A percentile compares a stretch with the other conserved stretches of the same genome.
phyloP scores from a whole-genome alignment of 2,113 vertebrate species.

The Clinocottus analis region DNA sequence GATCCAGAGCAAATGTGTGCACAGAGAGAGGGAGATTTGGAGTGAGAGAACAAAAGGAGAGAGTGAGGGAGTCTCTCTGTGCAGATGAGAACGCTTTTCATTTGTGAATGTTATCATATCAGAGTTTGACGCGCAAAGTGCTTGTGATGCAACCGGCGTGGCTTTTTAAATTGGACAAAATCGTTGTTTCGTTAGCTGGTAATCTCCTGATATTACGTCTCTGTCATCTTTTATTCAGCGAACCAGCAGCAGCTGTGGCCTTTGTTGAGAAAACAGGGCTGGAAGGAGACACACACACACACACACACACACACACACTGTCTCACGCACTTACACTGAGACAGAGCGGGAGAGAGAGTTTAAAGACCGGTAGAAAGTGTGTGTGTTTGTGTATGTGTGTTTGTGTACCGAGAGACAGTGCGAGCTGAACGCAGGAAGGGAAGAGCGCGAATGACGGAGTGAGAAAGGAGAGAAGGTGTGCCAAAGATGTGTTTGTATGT shows the following conservation, averaged over 20 bases:
- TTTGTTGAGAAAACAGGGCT: slow-evolving; percentile 68
- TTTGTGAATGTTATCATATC: slow-evolving; percentile 60
- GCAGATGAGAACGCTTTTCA: slow-evolving; percentile 64
- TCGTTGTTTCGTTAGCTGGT: slow-evolving; percentile 68
- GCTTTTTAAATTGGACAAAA: slow-evolving; percentile 70
- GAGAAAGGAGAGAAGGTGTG: slow-evolving; percentile 50
- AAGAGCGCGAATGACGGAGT: slow-evolving; percentile 43
- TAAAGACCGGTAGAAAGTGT: too few species aligned
- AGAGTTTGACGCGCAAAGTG: slow-evolving; percentile 56
- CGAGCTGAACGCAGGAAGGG: slow-evolving; percentile 2
- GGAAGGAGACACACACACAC: slow-evolving; percentile 36
- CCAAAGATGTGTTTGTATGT: slow-evolving; percentile 44
- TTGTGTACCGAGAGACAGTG: slow-evolving; percentile 23
- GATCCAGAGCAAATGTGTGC: slow-evolving; percentile 41
- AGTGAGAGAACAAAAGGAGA: slow-evolving; percentile 47
- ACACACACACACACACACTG: slow-evolving; percentile 10
- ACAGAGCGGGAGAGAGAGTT: slow-evolving; percentile 22
- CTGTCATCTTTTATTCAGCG: slow-evolving; percentile 79
- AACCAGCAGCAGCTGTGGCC: slow-evolving; percentile 73
- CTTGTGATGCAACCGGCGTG: slow-evolving; percentile 62
- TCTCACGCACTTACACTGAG: not conserved
- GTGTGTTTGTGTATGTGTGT: too few species aligned
- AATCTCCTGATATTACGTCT: slow-evolving; percentile 70
- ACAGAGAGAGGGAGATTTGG: slow-evolving; percentile 15
- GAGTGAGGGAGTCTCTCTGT: slow-evolving; percentile 54